phyloP scores from a whole-genome alignment of 2,113 vertebrate genomes.

The Phaethon lepturus region DNA sequence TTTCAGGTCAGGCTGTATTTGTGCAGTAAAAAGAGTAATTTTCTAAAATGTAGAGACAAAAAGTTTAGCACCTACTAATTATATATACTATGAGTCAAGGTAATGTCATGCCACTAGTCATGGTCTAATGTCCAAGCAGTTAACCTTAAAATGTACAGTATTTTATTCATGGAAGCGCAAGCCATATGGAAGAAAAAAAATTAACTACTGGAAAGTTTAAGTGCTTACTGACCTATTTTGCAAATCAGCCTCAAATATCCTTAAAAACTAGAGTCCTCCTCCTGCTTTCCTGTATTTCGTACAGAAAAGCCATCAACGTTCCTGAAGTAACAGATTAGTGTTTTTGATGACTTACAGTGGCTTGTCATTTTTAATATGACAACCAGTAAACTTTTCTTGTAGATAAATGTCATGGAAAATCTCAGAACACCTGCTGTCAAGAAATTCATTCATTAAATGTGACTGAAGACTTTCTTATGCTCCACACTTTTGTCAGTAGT shows the following conservation, averaged over 20 bases:
- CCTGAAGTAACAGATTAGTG: neutral
- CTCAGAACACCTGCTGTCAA: neutral
- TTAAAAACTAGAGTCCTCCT: neutral
- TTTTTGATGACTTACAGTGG: constrained; percentile 30
- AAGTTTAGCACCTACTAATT: neutral
- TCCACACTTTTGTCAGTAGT: neutral
- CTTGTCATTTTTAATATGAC: neutral
- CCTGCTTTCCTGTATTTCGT: neutral
- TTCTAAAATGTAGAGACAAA: neutral
- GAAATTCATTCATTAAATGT: constrained; percentile 14
- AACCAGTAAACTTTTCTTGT: neutral
- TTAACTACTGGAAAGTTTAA: neutral
- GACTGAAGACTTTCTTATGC: neutral
- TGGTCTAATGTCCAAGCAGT: neutral
- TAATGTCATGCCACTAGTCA: neutral
- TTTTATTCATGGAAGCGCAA: neutral
- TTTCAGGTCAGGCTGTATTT: neutral
- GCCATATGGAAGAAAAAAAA: neutral
- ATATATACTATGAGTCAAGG: neutral
- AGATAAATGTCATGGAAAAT: neutral
- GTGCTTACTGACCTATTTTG: neutral
- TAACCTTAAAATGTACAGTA: neutral
- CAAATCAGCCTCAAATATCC: neutral
- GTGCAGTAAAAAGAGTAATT: neutral
- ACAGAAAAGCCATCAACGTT: neutral